These are phyloP conservation scores for Capreolus pygargus DNA, from an alignment of 2,113 vertebrate genomes.

Conservation along the genomic window DNA sequence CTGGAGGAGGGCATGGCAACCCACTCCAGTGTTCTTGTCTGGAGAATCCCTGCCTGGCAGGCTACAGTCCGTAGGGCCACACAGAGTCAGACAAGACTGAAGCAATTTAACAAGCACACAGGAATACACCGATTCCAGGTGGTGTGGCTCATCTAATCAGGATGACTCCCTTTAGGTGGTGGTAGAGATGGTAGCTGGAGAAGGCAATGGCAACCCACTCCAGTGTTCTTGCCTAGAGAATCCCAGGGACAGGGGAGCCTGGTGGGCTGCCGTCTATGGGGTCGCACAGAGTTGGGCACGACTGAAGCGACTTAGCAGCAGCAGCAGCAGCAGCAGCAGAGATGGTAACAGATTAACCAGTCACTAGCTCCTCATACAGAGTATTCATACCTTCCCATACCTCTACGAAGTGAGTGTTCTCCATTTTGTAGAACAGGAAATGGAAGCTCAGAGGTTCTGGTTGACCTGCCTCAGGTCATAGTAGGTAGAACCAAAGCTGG, in stretches of 20 bases:
- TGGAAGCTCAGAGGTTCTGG: neutral
- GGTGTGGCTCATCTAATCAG: neutral
- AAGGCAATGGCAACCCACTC: too few species aligned
- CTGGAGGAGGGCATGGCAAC: neutral
- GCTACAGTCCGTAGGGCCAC: neutral
- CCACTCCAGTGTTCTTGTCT: neutral
- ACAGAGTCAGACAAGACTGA: neutral
- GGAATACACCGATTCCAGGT: neutral
- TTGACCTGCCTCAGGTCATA: neutral
- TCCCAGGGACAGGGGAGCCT: too few species aligned
- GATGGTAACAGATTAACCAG: neutral
- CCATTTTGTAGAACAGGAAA: neutral
- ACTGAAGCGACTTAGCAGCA: too few species aligned
- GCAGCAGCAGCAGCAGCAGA: too few species aligned
- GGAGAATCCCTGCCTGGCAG: neutral
- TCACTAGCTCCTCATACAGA: neutral
- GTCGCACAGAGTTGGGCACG: too few species aligned
- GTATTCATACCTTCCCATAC: neutral
- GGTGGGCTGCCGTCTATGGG: too few species aligned
- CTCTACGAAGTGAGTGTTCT: neutral
- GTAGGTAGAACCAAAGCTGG: neutral
- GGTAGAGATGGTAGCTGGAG: neutral
- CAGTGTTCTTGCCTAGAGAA: too few species aligned
- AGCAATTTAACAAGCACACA: rapidly evolving
- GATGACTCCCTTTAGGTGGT: neutral